phyloP scores from a whole-genome alignment of 2,797 vertebrate species.

The Anabas testudineus region DNA sequence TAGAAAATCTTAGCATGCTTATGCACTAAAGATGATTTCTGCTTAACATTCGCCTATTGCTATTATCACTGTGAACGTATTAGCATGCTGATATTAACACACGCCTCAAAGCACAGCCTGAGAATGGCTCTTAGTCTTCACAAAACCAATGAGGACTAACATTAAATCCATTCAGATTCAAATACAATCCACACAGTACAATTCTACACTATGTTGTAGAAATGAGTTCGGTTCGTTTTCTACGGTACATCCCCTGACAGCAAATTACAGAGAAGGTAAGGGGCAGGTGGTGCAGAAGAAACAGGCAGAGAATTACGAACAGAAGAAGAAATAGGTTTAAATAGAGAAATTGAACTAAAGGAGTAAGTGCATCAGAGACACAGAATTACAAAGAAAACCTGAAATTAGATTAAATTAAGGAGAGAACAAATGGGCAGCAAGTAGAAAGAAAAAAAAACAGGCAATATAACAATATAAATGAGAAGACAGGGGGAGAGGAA shows the following conservation, averaged over 20 bases:
- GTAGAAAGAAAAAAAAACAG: not conserved
- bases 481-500: not conserved
- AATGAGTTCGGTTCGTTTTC: too few species aligned
- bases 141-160: not conserved
- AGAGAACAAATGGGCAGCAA: not conserved
- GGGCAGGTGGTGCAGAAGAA: slow-evolving; percentile 5
- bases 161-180: not conserved
- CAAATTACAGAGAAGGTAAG: slow-evolving; percentile 2
- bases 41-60: too few species aligned
- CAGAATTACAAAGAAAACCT: slow-evolving; percentile 29
- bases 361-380: slow-evolving; percentile 29
- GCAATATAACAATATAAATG: not conserved
- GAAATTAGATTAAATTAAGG: slow-evolving; percentile 40
- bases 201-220: not conserved
- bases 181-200: not conserved
- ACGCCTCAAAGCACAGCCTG: too few species aligned
- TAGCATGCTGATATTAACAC: too few species aligned
- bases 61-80: too few species aligned
- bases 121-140: too few species aligned
- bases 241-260: not conserved
- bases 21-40: not conserved
- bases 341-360: slow-evolving; percentile 38
- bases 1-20: not conserved
- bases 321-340: slow-evolving; percentile 35
- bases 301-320: slow-evolving; percentile 33